These are phyloP conservation scores for Apteryx owenii DNA, from an alignment of 2,113 vertebrate species.

Conservation along the genomic window DNA sequence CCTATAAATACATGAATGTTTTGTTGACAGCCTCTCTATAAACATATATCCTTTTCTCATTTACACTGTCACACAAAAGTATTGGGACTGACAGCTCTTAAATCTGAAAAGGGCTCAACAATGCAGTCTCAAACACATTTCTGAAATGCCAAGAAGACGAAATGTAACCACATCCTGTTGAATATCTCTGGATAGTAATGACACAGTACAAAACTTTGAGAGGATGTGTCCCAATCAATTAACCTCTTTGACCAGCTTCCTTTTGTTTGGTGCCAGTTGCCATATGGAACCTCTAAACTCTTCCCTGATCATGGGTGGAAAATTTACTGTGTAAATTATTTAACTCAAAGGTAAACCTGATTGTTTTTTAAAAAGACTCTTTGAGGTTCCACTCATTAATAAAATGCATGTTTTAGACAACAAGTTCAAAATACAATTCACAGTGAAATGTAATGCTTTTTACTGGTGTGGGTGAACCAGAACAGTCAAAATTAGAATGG, in stretches of 20 bases:
- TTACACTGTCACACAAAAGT: conserved; percentile 18
- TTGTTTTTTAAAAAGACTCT: conserved; percentile 23
- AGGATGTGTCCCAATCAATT: conserved; percentile 78
- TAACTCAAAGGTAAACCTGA: conserved; percentile 45
- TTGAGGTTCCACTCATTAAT: conserved; percentile 32
- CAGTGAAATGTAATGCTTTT: not conserved
- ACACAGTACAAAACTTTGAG: conserved; percentile 76
- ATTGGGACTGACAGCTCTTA: conserved; percentile 49
- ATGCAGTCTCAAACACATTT: conserved; percentile 67
- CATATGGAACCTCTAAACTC: conserved; percentile 90
- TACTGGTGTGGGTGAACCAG: not conserved
- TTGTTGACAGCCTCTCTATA: not conserved
- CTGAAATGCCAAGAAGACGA: conserved; percentile 71
- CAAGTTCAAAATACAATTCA: not conserved
- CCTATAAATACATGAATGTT: not conserved
- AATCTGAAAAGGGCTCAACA: conserved; percentile 6
- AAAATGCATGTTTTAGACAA: not conserved
- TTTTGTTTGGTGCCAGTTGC: conserved; percentile 81
- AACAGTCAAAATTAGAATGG: not conserved
- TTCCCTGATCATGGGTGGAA: conserved; percentile 57
- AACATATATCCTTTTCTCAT: conserved; percentile 5
- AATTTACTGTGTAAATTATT: conserved; percentile 26
- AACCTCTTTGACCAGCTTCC: conserved; percentile 77
- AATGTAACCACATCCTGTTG: conserved; percentile 74
- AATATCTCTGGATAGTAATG: conserved; percentile 75